Percentiles rank a stretch among this genome's conserved stretches.
Evolutionary conservation across 2,797 vertebrate genomes (phyloP).

Genomic region (Pogoniulus pusillus): DNA sequence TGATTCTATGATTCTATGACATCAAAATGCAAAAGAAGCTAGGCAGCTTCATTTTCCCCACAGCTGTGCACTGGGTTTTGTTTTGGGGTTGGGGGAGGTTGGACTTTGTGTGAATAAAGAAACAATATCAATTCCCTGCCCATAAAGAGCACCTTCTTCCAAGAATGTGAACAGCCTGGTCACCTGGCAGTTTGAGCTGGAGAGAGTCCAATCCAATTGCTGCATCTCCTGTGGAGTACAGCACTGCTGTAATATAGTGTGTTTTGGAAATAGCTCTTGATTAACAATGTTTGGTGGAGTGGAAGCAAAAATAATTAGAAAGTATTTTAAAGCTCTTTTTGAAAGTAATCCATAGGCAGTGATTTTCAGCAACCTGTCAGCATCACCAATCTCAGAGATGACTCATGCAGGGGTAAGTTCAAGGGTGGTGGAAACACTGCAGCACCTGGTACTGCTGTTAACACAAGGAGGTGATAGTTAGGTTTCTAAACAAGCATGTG

Average conservation of each 20-base stretch:
- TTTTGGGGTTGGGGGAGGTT: neutral
- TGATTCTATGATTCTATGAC: no score
- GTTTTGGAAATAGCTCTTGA: conserved; percentile 61
- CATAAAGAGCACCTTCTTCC: neutral
- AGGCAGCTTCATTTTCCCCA: neutral
- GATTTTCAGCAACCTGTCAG: conserved; percentile 54
- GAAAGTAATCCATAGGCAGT: conserved; percentile 24
- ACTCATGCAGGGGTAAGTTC: conserved; percentile 27
- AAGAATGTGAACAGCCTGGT: neutral
- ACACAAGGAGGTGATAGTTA: neutral
- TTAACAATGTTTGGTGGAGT: conserved; percentile 58
- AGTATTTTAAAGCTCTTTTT: conserved; percentile 53
- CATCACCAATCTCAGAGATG: conserved; percentile 10
- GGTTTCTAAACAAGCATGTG: neutral
- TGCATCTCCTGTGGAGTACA: conserved; percentile 21
- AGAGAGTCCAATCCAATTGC: conserved; percentile 25
- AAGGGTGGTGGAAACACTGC: neutral
- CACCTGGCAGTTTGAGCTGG: conserved; percentile 18
- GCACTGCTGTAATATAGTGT: neutral
- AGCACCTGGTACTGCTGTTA: neutral
- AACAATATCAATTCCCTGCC: neutral
- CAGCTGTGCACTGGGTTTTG: neutral
- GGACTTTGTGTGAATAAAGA: neutral
- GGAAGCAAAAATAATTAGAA: conserved; percentile 72
- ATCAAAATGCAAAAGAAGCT: neutral